A percentile compares a stretch with the other conserved stretches of the same genome.
These are phyloP conservation scores for Aleiodes testaceus DNA, from an alignment of 2,888 invertebrate species.

Conservation along the genomic window DNA sequence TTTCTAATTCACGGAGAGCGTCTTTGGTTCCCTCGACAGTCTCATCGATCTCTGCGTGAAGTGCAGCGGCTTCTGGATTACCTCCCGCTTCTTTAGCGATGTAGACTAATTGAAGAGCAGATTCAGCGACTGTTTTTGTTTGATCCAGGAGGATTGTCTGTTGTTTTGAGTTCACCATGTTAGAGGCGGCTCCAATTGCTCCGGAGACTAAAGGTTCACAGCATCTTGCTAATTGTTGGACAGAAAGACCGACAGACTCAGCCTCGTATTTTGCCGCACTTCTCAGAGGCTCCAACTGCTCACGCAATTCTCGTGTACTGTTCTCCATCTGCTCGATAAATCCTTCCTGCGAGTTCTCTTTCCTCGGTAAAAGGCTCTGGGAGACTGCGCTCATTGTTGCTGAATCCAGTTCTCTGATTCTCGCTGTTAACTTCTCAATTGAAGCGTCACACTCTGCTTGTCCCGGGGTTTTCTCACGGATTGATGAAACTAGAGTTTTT, in stretches of 20 bases:
- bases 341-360: constrained; percentile 82
- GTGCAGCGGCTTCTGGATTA: constrained; percentile 89
- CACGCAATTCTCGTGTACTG: constrained; percentile 85
- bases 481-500: constrained; percentile 92
- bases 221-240: constrained; percentile 84
- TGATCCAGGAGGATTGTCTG: constrained; percentile 92
- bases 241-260: constrained; percentile 93
- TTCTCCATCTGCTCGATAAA: constrained; percentile 87
- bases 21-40: constrained; percentile 84
- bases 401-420: constrained; percentile 88
- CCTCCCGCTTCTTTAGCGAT: constrained; percentile 93
- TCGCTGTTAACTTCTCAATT: constrained; percentile 83
- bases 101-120: constrained; percentile 88
- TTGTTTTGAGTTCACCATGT: constrained; percentile 89
- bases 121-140: constrained; percentile 95
- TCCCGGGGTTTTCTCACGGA: constrained; percentile 96
- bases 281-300: constrained; percentile 89
- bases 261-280: constrained; percentile 92
- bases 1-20: constrained; percentile 86
- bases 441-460: constrained; percentile 94
- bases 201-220: constrained; percentile 90
- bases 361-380: constrained; percentile 81
- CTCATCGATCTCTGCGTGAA: constrained; percentile 90
- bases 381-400: constrained; percentile 91
- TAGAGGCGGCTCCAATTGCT: constrained; percentile 90